A percentile compares a stretch with the other conserved stretches of the same genome.
These are phyloP conservation scores for Automeris io DNA, from an alignment of 2,888 invertebrate species.

Conservation along the genomic window DNA sequence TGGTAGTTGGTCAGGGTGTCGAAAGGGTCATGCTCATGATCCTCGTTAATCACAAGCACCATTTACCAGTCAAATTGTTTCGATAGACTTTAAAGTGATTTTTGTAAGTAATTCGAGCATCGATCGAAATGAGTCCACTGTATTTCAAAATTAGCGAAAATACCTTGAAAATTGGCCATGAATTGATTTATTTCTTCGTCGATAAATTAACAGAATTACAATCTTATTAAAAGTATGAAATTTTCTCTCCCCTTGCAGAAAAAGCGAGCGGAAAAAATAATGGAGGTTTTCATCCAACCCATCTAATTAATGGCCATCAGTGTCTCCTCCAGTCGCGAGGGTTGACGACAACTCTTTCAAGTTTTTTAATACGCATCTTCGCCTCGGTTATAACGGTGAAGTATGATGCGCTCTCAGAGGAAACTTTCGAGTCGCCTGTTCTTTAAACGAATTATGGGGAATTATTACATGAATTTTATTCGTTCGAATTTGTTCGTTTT, in stretches of 20 bases:
- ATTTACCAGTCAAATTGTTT: no score
- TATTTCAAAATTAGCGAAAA: no score
- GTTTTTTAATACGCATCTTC: slow-evolving; percentile 76
- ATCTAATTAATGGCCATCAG: slow-evolving; percentile 77
- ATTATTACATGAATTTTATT: background rate
- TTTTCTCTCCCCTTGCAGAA: slow-evolving; percentile 22
- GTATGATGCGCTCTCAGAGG: slow-evolving; percentile 69
- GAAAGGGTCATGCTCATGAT: no score
- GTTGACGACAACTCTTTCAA: slow-evolving; percentile 69
- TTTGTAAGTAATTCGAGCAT: no score
- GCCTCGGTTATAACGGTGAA: slow-evolving; percentile 66
- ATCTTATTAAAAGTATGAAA: slow-evolving; percentile 22
- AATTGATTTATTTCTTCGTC: no score
- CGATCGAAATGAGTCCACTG: no score
- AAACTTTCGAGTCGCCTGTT: slow-evolving; percentile 32
- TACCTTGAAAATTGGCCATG: no score
- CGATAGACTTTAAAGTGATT: no score
- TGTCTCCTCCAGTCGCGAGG: slow-evolving; percentile 70
- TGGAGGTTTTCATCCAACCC: slow-evolving; percentile 73
- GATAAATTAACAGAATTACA: no score
- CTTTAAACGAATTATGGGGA: background rate
- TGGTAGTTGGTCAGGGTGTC: no score
- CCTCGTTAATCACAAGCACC: no score
- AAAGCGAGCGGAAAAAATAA: slow-evolving; percentile 52
- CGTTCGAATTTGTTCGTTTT: background rate